Conservation (phyloP, 2,113 vertebrate genomes). For the Fregata magnificens region DNA sequence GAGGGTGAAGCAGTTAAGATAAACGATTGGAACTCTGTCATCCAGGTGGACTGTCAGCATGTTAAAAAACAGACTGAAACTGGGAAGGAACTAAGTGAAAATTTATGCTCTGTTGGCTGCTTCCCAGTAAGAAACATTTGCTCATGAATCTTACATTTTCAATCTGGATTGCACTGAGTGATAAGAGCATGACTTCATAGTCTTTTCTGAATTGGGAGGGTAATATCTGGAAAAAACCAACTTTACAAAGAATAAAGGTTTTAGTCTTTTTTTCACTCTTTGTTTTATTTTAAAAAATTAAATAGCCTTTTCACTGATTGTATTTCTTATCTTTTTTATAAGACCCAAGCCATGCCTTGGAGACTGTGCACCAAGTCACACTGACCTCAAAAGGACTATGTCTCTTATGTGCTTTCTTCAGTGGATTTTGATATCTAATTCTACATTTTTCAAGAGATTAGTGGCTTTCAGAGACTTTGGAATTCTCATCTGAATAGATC, state of each 20-base stretch:
- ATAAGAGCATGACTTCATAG: not conserved
- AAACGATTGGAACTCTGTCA: not conserved
- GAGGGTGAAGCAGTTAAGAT: constrained; percentile 8
- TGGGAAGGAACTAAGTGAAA: constrained; percentile 7
- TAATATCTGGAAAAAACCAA: not conserved
- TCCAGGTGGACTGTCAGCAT: constrained; percentile 24
- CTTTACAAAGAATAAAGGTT: not conserved
- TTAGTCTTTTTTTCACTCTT: not conserved
- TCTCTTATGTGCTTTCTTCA: not conserved
- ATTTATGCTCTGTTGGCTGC: constrained; percentile 6
- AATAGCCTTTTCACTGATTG: not conserved
- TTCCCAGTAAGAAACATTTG: not conserved
- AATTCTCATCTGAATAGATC: not conserved
- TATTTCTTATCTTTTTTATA: not conserved
- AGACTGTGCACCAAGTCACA: not conserved
- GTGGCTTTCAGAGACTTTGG: not conserved
- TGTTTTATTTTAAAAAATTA: not conserved
- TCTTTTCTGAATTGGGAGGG: not conserved
- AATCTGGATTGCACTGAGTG: not conserved
- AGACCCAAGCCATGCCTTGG: not conserved
- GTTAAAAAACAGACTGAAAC: not conserved
- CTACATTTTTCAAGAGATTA: not conserved
- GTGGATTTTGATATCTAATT: not conserved
- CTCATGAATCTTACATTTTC: constrained; percentile 6
- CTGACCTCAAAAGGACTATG: not conserved